Evolutionary conservation across 2,888 invertebrate genomes (phyloP).

Genomic region (Formica aserva): DNA sequence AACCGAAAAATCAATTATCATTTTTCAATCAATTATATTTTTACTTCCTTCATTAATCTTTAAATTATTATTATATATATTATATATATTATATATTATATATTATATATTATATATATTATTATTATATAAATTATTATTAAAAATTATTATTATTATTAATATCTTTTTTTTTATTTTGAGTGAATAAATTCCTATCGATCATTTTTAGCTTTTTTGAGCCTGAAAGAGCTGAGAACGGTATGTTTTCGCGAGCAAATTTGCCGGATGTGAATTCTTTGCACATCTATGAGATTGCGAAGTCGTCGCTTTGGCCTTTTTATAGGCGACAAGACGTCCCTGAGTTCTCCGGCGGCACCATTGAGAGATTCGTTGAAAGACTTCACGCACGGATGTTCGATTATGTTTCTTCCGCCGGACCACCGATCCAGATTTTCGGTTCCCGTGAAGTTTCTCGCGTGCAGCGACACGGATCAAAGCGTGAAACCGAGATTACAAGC

Average conservation of each 20-base stretch:
- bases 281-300: background rate
- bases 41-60: background rate
- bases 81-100: no score
- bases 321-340: background rate
- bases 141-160: background rate
- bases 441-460: slow-evolving; percentile 31
- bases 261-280: slow-evolving; percentile 20
- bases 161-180: background rate
- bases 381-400: slow-evolving; percentile 42
- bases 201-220: background rate
- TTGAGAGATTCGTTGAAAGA: slow-evolving; percentile 15
- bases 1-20: background rate
- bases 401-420: slow-evolving; percentile 45
- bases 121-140: background rate
- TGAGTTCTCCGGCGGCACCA: slow-evolving; percentile 1
- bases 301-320: background rate
- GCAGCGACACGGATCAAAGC: slow-evolving; percentile 56
- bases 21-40: background rate
- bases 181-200: background rate
- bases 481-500: slow-evolving; percentile 44
- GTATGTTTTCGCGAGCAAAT: background rate
- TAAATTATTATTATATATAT: background rate
- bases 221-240: background rate
- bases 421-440: slow-evolving; percentile 34
- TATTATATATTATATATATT: no score